Evolutionary conservation across 2,113 vertebrate species (phyloP).

Genomic region (Phylloscopus trochilus): DNA sequence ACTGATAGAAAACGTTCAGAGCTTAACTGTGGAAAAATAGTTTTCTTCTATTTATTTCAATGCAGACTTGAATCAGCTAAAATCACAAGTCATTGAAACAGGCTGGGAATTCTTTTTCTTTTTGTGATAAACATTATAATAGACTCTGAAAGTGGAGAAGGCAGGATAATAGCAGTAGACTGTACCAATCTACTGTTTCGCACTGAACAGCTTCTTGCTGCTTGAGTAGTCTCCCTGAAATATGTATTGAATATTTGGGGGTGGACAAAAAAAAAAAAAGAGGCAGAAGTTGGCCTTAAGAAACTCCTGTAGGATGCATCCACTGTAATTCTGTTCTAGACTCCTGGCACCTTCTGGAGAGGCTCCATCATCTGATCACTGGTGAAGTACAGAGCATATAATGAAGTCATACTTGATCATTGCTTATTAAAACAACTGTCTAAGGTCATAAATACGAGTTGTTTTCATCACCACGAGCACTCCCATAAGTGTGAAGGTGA

Average conservation of each 20-base stretch:
- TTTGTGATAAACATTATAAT: neutral
- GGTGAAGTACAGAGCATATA: neutral
- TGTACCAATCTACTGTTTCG: neutral
- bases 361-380: neutral
- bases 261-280: neutral
- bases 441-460: neutral
- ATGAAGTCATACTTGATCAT: neutral
- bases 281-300: neutral
- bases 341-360: neutral
- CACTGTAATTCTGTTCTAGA: neutral
- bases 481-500: neutral
- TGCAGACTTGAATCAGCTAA: neutral
- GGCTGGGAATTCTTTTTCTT: neutral
- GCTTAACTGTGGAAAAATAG: neutral
- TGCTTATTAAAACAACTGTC: constrained; percentile 25
- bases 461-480: constrained; percentile 18
- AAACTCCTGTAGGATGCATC: neutral
- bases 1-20: neutral
- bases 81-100: neutral
- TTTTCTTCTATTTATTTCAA: neutral
- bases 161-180: neutral
- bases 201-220: neutral
- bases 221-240: neutral
- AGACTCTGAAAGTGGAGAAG: neutral
- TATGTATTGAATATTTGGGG: neutral